Evolutionary conservation across 2,797 vertebrate species (phyloP).

Genomic region (Coracias cyanogaster): DNA sequence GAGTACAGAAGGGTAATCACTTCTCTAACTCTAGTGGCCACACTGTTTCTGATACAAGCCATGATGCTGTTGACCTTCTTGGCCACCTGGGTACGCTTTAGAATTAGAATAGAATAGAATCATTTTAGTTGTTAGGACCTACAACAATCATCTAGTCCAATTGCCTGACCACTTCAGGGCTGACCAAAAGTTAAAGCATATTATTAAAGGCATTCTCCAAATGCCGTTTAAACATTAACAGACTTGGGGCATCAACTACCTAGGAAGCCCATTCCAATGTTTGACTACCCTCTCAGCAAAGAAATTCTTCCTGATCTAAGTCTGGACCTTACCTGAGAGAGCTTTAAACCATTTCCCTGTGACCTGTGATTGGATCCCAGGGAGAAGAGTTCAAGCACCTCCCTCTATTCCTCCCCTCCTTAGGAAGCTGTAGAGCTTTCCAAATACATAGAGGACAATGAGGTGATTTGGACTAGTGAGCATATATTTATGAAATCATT

Average conservation of each 20-base stretch:
- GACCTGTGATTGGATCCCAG: not conserved
- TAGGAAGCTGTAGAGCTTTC: not conserved
- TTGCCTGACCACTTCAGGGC: not conserved
- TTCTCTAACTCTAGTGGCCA: no score
- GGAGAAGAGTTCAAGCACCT: not conserved
- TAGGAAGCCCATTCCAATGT: not conserved
- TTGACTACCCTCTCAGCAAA: not conserved
- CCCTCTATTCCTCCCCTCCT: not conserved
- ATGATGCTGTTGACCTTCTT: no score
- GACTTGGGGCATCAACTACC: accelerated
- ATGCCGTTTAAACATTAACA: not conserved
- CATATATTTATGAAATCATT: not conserved
- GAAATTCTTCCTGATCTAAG: not conserved
- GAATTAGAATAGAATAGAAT: not conserved
- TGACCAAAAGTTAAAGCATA: not conserved
- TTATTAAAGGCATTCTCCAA: not conserved
- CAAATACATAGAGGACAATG: not conserved
- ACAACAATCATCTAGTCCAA: not conserved
- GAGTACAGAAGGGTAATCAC: no score
- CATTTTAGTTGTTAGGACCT: not conserved
- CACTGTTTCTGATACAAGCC: no score
- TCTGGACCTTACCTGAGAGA: not conserved
- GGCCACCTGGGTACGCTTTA: no score
- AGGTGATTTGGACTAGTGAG: not conserved
- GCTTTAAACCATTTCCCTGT: not conserved